A percentile compares a stretch with the other conserved stretches of the same genome.
phyloP scores from a whole-genome alignment of 2,888 invertebrate genomes.

The Xylota sylvarum region DNA sequence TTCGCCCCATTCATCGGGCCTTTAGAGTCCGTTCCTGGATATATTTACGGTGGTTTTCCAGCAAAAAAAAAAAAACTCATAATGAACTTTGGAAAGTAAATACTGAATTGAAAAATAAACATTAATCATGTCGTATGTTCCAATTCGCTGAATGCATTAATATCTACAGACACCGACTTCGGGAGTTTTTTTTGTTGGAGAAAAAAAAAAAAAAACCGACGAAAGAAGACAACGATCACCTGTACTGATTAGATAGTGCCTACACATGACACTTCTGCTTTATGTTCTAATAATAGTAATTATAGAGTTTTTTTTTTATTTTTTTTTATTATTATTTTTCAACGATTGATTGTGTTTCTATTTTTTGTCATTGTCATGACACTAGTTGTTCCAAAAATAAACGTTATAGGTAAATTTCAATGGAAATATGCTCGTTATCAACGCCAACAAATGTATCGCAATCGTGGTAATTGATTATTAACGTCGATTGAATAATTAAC shows the following conservation, averaged over 20 bases:
- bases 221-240: conserved; percentile 30
- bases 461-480: conserved; percentile 33
- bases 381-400: conserved; percentile 16
- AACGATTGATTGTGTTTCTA: conserved; percentile 22
- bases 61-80: background rate
- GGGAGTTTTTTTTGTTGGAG: background rate
- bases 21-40: background rate
- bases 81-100: background rate
- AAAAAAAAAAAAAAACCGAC: too few relatives aligned
- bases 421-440: conserved; percentile 23
- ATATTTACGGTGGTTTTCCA: background rate
- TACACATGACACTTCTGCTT: conserved; percentile 33
- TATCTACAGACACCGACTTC: background rate
- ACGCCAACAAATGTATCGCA: conserved; percentile 20
- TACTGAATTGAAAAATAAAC: conserved; percentile 1
- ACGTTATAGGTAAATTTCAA: conserved; percentile 5
- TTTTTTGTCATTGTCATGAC: background rate
- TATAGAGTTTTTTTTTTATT: background rate
- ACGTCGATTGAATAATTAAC: conserved; percentile 53
- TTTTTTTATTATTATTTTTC: background rate
- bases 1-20: background rate
- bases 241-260: conserved; percentile 44
- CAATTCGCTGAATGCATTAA: background rate
- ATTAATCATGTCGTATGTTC: background rate
- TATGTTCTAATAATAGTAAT: conserved; percentile 26